Percentiles rank a stretch among this genome's conserved stretches.
Conservation (phyloP, 2,797 vertebrate genomes). For the Halcyon smyrnensis region DNA sequence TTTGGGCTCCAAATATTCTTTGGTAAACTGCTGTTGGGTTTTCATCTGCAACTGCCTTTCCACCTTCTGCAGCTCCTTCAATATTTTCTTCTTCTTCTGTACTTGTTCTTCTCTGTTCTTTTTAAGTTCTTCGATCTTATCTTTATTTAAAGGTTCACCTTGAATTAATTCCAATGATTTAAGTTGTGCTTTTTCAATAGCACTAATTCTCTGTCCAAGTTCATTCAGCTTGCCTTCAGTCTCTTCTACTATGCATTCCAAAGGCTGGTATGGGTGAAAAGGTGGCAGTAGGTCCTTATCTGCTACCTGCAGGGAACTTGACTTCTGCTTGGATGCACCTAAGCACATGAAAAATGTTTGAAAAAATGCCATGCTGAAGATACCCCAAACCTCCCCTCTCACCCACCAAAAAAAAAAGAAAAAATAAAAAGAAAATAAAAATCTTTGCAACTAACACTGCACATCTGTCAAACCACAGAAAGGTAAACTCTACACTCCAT, state of each 20-base stretch:
- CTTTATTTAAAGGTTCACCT: slow-evolving; percentile 98
- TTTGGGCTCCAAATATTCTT: slow-evolving; percentile 99
- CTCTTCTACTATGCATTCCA: slow-evolving; percentile 99
- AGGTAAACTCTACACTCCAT: slow-evolving; percentile 34
- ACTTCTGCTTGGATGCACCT: slow-evolving; percentile 96
- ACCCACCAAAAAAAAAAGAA: slow-evolving; percentile 30
- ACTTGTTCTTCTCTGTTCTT: slow-evolving; percentile 99
- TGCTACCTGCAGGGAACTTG: slow-evolving; percentile 91
- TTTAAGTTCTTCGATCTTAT: slow-evolving; percentile 98
- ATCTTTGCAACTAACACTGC: slow-evolving; percentile 48
- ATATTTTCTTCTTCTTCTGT: slow-evolving; percentile 99
- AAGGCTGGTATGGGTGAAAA: slow-evolving; percentile 97
- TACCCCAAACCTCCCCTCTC: slow-evolving; percentile 68
- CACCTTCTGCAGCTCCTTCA: slow-evolving; percentile 99
- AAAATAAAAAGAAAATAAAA: neutral
- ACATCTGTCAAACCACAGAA: slow-evolving; percentile 59
- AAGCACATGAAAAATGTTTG: slow-evolving; percentile 86
- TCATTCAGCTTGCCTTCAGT: slow-evolving; percentile 99
- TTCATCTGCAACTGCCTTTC: slow-evolving; percentile 99
- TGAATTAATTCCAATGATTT: slow-evolving; percentile 97
- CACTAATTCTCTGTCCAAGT: slow-evolving; percentile 98
- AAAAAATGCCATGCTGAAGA: slow-evolving; percentile 83
- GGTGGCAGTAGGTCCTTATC: slow-evolving; percentile 94
- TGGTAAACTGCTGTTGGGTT: slow-evolving; percentile 99
- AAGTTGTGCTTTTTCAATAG: slow-evolving; percentile 97